Percentiles rank a stretch among this genome's conserved stretches.
Evolutionary conservation across 2,797 vertebrate genomes (phyloP).

Genomic region (Hipposideros larvatus): DNA sequence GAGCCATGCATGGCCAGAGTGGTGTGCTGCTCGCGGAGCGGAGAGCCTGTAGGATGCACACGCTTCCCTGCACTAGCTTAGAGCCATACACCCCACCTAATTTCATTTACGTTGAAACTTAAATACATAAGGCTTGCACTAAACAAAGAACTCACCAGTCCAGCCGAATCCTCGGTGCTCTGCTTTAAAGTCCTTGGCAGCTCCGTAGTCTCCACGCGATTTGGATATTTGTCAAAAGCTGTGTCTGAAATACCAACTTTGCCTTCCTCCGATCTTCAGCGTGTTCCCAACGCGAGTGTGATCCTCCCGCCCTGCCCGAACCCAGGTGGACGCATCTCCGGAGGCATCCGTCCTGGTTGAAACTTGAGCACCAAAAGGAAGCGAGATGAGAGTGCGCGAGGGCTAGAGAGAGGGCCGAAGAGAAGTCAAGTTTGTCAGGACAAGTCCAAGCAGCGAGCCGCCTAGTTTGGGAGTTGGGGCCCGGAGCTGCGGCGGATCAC

Average conservation of each 20-base stretch:
- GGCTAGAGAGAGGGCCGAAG: neutral
- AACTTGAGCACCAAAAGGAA: conserved; percentile 45
- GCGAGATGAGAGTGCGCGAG: conserved; percentile 4
- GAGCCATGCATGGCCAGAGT: neutral
- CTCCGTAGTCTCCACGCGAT: conserved; percentile 86
- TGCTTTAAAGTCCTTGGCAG: conserved; percentile 78
- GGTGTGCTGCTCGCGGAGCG: neutral
- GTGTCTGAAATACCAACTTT: conserved; percentile 72
- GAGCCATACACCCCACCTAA: neutral
- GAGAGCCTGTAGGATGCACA: neutral
- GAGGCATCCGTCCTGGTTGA: conserved; percentile 66
- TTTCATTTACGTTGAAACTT: conserved; percentile 65
- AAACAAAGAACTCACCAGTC: conserved; percentile 91
- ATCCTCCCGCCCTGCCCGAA: conserved; percentile 60
- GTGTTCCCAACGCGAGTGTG: conserved; percentile 74
- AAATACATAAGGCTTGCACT: conserved; percentile 51
- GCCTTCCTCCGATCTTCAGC: conserved; percentile 75
- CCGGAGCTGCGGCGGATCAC: conserved; percentile 70
- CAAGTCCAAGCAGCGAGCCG: conserved; percentile 86
- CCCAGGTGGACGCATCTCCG: conserved; percentile 82
- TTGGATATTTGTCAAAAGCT: neutral
- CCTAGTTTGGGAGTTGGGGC: conserved; percentile 83
- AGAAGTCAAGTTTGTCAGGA: conserved; percentile 86
- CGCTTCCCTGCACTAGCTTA: neutral
- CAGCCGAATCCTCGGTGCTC: conserved; percentile 86